phyloP scores from a whole-genome alignment of 2,888 invertebrate genomes.

The Invenusta paracnida region DNA sequence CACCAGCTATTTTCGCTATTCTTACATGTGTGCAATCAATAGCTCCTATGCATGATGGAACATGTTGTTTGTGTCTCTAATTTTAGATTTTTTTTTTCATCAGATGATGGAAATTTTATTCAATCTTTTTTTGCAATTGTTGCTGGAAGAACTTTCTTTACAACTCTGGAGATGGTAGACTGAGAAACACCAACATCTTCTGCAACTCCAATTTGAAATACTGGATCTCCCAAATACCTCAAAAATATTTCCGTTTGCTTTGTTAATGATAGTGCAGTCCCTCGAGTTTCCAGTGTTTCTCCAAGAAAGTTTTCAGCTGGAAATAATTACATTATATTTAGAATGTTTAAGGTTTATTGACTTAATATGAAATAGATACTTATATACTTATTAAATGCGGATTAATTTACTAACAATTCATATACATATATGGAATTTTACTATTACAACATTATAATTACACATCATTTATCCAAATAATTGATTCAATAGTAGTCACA shows the following conservation, averaged over 20 bases:
- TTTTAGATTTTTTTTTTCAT: neutral
- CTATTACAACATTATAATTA: too few relatives aligned
- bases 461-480: too few relatives aligned
- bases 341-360: neutral
- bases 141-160: slow-evolving; percentile 10
- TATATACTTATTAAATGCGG: too few relatives aligned
- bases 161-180: neutral
- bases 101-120: slow-evolving; percentile 34
- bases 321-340: too few relatives aligned
- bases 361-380: too few relatives aligned
- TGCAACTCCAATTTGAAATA: slow-evolving; percentile 30
- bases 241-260: slow-evolving; percentile 35
- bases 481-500: too few relatives aligned
- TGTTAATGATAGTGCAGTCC: slow-evolving; percentile 3
- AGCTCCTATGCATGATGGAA: neutral
- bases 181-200: slow-evolving; percentile 30
- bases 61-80: too few relatives aligned
- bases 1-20: neutral
- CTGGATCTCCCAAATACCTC: slow-evolving; percentile 35
- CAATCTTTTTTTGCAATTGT: slow-evolving; percentile 26
- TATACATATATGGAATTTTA: too few relatives aligned
- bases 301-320: neutral
- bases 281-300: neutral
- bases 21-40: slow-evolving; percentile 15
- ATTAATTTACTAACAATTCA: too few relatives aligned